phyloP scores from a whole-genome alignment of 2,113 vertebrate species.

The Alligator mississippiensis region DNA sequence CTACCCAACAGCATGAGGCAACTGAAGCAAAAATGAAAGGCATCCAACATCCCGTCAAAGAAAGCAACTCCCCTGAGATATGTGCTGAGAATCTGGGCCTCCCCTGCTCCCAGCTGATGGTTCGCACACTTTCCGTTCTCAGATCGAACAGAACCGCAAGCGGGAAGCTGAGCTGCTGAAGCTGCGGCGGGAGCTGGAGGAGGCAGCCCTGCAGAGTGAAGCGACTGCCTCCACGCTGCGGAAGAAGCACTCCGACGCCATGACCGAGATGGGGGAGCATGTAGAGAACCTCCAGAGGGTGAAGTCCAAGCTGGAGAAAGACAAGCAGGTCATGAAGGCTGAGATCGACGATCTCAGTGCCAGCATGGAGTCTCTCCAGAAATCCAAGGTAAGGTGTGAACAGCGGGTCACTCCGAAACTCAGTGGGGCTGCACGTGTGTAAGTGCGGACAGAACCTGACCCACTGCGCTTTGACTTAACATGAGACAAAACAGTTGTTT shows the following conservation, averaged over 20 bases:
- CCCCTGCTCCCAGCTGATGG: not conserved
- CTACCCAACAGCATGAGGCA: not conserved
- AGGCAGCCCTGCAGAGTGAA: slow-evolving; percentile 71
- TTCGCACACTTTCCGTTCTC: not conserved
- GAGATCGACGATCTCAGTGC: slow-evolving; percentile 75
- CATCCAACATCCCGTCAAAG: not conserved
- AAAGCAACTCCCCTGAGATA: not conserved
- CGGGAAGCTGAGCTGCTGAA: slow-evolving; percentile 75
- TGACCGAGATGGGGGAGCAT: slow-evolving; percentile 76
- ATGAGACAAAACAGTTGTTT: not conserved
- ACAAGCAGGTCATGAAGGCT: slow-evolving; percentile 78
- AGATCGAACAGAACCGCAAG: slow-evolving; percentile 80
- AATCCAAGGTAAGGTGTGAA: slow-evolving; percentile 66
- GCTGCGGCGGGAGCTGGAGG: slow-evolving; percentile 76
- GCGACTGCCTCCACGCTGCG: slow-evolving; percentile 53
- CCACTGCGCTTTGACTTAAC: not conserved
- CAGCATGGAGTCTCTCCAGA: slow-evolving; percentile 69
- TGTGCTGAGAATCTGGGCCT: not conserved
- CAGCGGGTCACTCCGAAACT: not conserved
- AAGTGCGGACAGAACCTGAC: not conserved
- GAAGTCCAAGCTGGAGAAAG: slow-evolving; percentile 77
- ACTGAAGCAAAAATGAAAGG: not conserved
- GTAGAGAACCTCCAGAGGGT: slow-evolving; percentile 76
- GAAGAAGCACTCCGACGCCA: slow-evolving; percentile 73
- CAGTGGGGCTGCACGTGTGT: not conserved